Conservation (phyloP, 2,797 vertebrate genomes). For the Bucorvus abyssinicus region DNA sequence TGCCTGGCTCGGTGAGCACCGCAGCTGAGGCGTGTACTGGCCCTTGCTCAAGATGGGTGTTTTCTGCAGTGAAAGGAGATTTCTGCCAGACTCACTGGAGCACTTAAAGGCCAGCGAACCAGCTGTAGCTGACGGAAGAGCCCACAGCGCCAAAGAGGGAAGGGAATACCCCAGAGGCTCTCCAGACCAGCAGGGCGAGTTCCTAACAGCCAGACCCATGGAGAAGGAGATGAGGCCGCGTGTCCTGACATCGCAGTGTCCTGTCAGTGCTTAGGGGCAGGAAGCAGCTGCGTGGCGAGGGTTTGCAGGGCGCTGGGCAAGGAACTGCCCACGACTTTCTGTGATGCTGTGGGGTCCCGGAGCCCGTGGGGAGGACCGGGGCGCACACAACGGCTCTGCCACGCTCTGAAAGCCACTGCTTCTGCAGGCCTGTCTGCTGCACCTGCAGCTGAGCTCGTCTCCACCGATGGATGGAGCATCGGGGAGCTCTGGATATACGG, state of each 20-base stretch:
- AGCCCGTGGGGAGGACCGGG: background rate
- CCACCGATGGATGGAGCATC: background rate
- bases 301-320: background rate
- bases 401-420: background rate
- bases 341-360: background rate
- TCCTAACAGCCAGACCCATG: background rate
- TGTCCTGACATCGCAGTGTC: background rate
- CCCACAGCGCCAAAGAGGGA: background rate
- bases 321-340: background rate
- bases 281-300: background rate
- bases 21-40: background rate
- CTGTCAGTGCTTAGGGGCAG: background rate
- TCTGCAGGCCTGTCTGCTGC: background rate
- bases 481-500: background rate
- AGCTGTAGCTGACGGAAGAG: background rate
- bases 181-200: background rate
- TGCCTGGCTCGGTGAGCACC: background rate
- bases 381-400: background rate
- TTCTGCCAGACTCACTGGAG: background rate
- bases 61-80: background rate
- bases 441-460: background rate
- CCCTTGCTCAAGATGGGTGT: background rate
- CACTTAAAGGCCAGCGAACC: background rate
- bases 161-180: background rate
- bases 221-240: background rate